phyloP scores from a whole-genome alignment of 2,113 vertebrate species.

The Colinus virginianus region DNA sequence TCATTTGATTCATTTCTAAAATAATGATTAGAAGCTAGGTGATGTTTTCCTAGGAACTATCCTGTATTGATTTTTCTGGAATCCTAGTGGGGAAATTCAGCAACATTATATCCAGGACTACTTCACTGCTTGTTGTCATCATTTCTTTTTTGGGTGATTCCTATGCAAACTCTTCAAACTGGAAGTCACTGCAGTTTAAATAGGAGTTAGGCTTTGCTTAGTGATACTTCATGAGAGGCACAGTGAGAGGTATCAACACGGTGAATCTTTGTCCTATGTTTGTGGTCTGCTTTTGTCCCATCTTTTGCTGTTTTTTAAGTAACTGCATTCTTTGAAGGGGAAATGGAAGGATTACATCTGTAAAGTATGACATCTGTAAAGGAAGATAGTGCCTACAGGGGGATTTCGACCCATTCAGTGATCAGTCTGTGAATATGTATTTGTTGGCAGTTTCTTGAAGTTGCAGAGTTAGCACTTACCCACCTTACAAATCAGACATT shows the following conservation, averaged over 20 bases:
- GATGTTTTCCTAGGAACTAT: not conserved
- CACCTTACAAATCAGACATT: too few species aligned
- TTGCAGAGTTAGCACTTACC: not conserved
- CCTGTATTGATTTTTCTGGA: not conserved
- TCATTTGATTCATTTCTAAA: not conserved
- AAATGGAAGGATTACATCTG: not conserved
- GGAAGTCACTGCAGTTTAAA: not conserved
- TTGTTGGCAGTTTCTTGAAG: not conserved
- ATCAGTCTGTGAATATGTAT: not conserved
- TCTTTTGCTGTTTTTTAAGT: not conserved
- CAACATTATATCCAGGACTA: not conserved
- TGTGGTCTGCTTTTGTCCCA: not conserved
- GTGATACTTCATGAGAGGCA: accelerated
- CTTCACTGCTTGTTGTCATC: not conserved
- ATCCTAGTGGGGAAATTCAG: not conserved
- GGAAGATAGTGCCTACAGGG: not conserved
- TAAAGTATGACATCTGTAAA: not conserved
- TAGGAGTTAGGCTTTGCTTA: not conserved
- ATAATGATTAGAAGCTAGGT: not conserved
- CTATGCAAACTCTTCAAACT: not conserved
- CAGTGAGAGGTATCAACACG: not conserved
- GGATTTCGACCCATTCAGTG: not conserved
- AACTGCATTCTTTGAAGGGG: not conserved
- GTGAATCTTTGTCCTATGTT: not conserved
- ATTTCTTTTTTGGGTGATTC: not conserved